A percentile compares a stretch with the other conserved stretches of the same genome.
Conservation (phyloP, 2,888 invertebrate genomes). For the Aleiodes testaceus region DNA sequence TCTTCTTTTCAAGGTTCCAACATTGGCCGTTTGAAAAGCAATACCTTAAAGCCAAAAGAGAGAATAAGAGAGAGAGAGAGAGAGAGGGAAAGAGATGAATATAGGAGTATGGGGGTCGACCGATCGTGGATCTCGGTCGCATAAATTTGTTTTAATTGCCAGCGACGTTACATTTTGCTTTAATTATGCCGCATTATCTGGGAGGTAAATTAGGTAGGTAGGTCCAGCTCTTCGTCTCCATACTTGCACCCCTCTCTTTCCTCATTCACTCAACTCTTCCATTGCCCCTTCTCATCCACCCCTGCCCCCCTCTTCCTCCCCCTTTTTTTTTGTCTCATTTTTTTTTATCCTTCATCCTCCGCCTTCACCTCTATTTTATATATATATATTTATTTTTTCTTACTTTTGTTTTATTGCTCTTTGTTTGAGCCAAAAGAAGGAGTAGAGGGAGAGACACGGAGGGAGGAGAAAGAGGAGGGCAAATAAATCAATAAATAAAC, state of each 20-base stretch:
- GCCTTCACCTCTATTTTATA: conserved; percentile 15
- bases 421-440: conserved; percentile 22
- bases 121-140: conserved; percentile 73
- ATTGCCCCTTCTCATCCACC: conserved; percentile 45
- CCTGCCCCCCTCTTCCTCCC: background rate
- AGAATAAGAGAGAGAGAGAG: conserved; percentile 35
- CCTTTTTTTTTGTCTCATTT: background rate
- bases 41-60: conserved; percentile 39
- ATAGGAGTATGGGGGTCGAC: conserved; percentile 58
- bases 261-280: conserved; percentile 48
- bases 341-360: background rate
- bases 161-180: conserved; percentile 74
- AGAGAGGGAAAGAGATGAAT: conserved; percentile 37
- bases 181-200: conserved; percentile 74
- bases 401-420: conserved; percentile 33
- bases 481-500: conserved; percentile 46
- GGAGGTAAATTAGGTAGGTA: conserved; percentile 73
- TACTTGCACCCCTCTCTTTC: conserved; percentile 48
- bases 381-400: conserved; percentile 25
- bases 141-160: conserved; percentile 74
- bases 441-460: conserved; percentile 5
- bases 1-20: conserved; percentile 20
- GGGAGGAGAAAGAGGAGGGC: background rate
- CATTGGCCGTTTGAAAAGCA: conserved; percentile 30
- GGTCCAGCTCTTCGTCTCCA: conserved; percentile 68